Conservation (phyloP, 2,113 vertebrate species). For the Oriolus oriolus region DNA sequence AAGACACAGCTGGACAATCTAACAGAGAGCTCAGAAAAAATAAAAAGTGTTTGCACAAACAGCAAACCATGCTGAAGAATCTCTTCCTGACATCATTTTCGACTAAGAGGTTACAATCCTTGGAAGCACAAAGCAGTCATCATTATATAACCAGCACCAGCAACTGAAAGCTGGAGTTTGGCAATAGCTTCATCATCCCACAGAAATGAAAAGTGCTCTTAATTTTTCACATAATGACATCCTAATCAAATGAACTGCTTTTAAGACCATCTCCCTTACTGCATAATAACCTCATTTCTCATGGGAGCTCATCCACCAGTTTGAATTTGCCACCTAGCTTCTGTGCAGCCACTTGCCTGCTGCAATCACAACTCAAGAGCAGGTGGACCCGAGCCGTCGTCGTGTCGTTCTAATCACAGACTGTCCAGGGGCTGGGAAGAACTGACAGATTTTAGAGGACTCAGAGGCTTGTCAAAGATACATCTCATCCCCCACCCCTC, state of each 20-base stretch:
- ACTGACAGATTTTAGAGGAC: background rate
- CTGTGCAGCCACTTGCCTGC: background rate
- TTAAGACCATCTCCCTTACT: background rate
- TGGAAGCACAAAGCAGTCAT: background rate
- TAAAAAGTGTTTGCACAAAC: background rate
- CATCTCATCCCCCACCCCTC: background rate
- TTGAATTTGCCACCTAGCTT: background rate
- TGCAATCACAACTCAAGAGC: background rate
- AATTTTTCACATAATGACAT: background rate
- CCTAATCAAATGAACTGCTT: background rate
- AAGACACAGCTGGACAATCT: background rate
- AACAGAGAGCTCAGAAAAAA: background rate
- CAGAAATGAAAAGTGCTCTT: background rate
- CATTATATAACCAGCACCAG: background rate
- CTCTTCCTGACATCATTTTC: background rate
- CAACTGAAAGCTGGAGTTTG: background rate
- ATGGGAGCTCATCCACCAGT: background rate
- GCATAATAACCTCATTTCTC: background rate
- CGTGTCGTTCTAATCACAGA: accelerated
- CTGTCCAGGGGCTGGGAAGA: background rate
- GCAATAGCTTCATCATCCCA: background rate
- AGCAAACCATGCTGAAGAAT: background rate
- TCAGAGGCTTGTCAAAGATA: background rate
- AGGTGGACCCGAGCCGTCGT: accelerated
- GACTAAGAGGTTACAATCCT: background rate